A percentile compares a stretch with the other conserved stretches of the same genome.
Evolutionary conservation across 2,113 vertebrate species (phyloP).

Genomic region (Lepus timidus): DNA sequence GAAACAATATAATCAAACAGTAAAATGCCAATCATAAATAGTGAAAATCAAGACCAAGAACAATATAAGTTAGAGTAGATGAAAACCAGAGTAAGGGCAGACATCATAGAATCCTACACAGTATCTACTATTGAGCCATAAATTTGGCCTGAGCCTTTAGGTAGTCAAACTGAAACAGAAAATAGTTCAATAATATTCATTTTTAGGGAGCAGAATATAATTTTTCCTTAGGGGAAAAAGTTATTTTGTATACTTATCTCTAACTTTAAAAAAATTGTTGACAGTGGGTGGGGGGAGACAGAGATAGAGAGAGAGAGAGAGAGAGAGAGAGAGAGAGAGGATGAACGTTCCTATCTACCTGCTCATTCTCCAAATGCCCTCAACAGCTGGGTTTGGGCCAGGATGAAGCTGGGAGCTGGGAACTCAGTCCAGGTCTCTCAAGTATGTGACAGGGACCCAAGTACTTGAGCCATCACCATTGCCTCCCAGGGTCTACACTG

Average conservation of each 20-base stretch:
- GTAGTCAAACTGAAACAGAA: constrained; percentile 3
- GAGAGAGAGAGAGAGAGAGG: too few relatives aligned
- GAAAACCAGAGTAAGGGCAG: not conserved
- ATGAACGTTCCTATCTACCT: too few relatives aligned
- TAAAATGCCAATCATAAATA: constrained; percentile 54
- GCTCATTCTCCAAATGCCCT: too few relatives aligned
- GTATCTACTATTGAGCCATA: constrained; percentile 40
- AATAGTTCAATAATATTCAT: constrained; percentile 22
- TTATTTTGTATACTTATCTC: constrained; percentile 11
- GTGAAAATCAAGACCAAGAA: not conserved
- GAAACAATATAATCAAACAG: constrained; percentile 36
- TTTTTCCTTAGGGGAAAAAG: not conserved
- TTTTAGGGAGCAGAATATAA: not conserved
- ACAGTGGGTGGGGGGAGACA: not conserved
- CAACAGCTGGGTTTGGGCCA: too few relatives aligned
- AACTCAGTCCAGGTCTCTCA: too few relatives aligned
- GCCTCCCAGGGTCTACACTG: too few relatives aligned
- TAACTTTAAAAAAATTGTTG: not conserved
- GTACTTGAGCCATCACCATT: too few relatives aligned
- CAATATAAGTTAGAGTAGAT: constrained; percentile 31
- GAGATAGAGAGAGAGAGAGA: not conserved
- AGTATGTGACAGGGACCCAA: too few relatives aligned
- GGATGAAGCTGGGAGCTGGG: too few relatives aligned
- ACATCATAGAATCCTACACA: not conserved
- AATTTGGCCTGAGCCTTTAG: constrained; percentile 41